Percentiles rank a stretch among this genome's conserved stretches.
Conservation (phyloP, 92 coral and sea anemone genomes). For the Metridium senile region DNA sequence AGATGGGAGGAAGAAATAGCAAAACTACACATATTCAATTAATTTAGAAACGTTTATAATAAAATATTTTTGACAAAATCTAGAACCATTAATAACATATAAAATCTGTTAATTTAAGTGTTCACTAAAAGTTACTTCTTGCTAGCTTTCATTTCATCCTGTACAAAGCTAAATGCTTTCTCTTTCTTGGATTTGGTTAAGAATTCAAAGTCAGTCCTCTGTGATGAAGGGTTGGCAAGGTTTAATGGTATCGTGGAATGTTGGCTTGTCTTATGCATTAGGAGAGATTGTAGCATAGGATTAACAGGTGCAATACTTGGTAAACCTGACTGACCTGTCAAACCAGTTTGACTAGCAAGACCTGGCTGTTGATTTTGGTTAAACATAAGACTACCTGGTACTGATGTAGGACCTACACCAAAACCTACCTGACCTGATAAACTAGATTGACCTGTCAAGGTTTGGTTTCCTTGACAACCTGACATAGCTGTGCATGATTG, state of each 20-base stretch:
- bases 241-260: conserved; percentile 57
- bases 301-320: neutral
- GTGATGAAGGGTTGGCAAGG: conserved; percentile 51
- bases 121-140: conserved; percentile 42
- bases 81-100: too few species aligned
- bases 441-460: neutral
- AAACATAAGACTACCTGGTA: neutral
- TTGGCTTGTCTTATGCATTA: conserved; percentile 30
- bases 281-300: conserved; percentile 12
- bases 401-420: neutral
- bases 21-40: too few species aligned
- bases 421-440: conserved; percentile 2
- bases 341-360: neutral
- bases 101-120: too few species aligned
- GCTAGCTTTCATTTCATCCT: conserved; percentile 88
- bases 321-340: neutral
- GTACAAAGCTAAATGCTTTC: conserved; percentile 92
- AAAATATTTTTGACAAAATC: too few species aligned
- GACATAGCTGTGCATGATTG: neutral
- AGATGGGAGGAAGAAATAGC: too few species aligned
- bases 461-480: neutral
- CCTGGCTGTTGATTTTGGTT: neutral
- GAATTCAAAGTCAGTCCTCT: conserved; percentile 74
- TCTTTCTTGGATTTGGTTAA: conserved; percentile 68
- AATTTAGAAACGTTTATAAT: too few species aligned